Conservation (phyloP, 2,113 vertebrate species). For the Talpa occidentalis region DNA sequence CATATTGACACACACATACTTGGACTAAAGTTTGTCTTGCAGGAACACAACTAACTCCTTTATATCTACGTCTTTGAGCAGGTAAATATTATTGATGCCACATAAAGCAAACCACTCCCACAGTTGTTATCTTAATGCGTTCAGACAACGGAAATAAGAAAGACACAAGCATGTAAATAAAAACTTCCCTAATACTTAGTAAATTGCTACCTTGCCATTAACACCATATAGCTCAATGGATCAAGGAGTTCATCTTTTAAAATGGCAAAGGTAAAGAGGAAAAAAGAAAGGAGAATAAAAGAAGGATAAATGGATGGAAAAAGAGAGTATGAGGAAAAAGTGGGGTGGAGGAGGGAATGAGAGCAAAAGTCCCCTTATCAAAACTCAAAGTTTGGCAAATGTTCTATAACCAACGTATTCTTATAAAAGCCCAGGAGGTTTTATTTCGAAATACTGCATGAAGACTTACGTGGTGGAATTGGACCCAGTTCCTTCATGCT, state of each 20-base stretch:
- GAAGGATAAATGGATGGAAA: not conserved
- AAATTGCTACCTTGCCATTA: not conserved
- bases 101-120: not conserved
- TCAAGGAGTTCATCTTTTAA: conserved; percentile 10
- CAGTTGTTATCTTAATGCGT: not conserved
- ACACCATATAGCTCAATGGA: not conserved
- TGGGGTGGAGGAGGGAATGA: not conserved
- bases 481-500: conserved; percentile 76
- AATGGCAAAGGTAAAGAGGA: not conserved
- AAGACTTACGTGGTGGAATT: conserved; percentile 85
- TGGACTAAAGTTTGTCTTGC: not conserved
- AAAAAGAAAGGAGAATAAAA: not conserved
- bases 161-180: not conserved
- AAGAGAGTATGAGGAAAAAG: not conserved
- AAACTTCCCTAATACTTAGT: not conserved
- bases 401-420: conserved; percentile 31
- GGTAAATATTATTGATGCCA: not conserved
- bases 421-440: conserved; percentile 61
- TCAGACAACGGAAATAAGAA: not conserved
- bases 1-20: not conserved
- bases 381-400: conserved; percentile 60
- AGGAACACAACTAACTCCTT: not conserved
- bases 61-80: not conserved
- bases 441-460: conserved; percentile 70
- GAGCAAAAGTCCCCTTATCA: conserved; percentile 70